These are phyloP conservation scores for Chrysogorgia sp. DNA, from an alignment of 92 coral and sea anemone species.

Conservation along the genomic window DNA sequence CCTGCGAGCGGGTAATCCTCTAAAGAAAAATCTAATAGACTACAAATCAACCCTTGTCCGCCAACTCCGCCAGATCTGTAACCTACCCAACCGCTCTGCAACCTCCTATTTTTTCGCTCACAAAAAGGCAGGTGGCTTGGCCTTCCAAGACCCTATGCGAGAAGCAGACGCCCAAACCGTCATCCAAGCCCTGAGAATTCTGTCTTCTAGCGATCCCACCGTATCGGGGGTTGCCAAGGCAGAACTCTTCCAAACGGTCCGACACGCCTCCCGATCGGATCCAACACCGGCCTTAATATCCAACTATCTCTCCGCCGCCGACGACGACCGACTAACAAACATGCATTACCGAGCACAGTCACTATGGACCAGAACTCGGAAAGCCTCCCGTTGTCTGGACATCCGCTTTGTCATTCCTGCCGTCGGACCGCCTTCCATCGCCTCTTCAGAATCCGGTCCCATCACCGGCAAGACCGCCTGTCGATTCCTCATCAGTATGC, in stretches of 20 bases:
- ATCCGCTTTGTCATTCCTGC: not conserved
- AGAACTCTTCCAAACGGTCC: not conserved
- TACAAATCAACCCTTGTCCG: not conserved
- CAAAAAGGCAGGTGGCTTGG: not conserved
- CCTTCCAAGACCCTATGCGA: not conserved
- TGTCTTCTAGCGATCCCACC: not conserved
- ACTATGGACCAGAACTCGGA: not conserved
- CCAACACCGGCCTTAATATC: not conserved
- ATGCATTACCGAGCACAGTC: not conserved
- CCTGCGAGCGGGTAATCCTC: constrained; percentile 3
- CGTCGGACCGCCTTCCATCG: not conserved
- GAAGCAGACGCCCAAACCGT: not conserved
- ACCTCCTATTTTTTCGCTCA: not conserved
- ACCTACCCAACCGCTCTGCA: not conserved
- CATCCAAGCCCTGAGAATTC: not conserved
- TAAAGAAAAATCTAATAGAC: not conserved
- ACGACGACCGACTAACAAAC: not conserved
- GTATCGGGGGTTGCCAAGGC: not conserved
- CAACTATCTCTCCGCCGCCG: not conserved
- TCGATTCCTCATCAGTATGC: not conserved
- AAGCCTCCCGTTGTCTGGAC: too few species aligned
- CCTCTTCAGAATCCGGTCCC: not conserved
- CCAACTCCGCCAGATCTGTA: not conserved
- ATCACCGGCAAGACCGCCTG: not conserved
- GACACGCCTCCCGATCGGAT: not conserved